Evolutionary conservation across 2,113 vertebrate species (phyloP).

Genomic region (Noctilio leporinus): DNA sequence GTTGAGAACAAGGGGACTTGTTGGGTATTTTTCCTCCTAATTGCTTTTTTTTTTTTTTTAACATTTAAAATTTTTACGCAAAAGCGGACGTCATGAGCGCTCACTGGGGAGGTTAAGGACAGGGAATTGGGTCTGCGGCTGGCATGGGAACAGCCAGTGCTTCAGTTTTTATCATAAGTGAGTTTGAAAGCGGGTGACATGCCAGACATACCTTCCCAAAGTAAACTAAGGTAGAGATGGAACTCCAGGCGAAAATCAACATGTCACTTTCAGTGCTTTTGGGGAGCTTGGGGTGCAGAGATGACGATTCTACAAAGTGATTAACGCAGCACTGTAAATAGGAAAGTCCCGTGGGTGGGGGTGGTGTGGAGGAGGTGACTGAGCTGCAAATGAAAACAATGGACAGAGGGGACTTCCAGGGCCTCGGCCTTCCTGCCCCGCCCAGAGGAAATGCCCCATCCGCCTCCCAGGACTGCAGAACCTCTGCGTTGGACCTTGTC

Average conservation of each 20-base stretch:
- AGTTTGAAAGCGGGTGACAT: slow-evolving; percentile 49
- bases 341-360: not conserved
- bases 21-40: not conserved
- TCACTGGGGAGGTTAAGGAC: not conserved
- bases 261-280: accelerated
- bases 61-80: not conserved
- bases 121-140: not conserved
- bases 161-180: slow-evolving; percentile 61
- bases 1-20: slow-evolving; percentile 31
- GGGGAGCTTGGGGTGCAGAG: not conserved
- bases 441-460: slow-evolving; percentile 7
- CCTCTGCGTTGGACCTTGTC: not conserved
- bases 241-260: slow-evolving; percentile 28
- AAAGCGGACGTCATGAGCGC: not conserved
- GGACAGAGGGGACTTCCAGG: slow-evolving; percentile 59
- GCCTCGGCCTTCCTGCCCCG: not conserved
- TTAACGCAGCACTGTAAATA: slow-evolving; percentile 6
- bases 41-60: slow-evolving; percentile 32
- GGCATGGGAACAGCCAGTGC: slow-evolving; percentile 37
- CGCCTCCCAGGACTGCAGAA: not conserved
- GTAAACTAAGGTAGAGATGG: slow-evolving; percentile 23
- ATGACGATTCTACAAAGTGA: not conserved
- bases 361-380: not conserved
- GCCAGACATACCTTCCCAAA: slow-evolving; percentile 43
- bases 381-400: not conserved